Evolutionary conservation across 2,113 vertebrate species (phyloP), one percentile per base, ranked within the genome.

Genomic region (Laterallus jamaicensis): DNA sequence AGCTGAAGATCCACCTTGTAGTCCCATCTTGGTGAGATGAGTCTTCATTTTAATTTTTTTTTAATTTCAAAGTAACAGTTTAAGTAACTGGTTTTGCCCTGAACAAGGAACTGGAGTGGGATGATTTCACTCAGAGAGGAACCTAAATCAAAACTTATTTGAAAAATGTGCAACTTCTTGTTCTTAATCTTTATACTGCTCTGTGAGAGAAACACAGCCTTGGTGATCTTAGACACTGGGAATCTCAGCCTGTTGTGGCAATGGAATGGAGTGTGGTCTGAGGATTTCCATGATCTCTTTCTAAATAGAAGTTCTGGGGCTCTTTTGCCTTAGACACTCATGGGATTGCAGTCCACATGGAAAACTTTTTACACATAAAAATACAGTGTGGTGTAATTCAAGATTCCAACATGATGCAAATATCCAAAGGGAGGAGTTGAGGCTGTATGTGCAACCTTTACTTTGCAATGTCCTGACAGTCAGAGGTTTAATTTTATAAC

Each of bases 281-380:
- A 86, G n/a, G 25, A 76, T 56, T 13, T 73, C 18, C 25, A 56
- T 47, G 35, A 64, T 80, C 39, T 84, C 14, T 87, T 78, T 82
- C 60, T 69, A 64, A 88, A 60, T 31, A 76, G 31, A 17, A 28
- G 8, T 35, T 83, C 42, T 0, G 0, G 14, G 29, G 11, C 37
- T 91, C 16, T 76, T 86, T 75, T 82, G 10, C 49, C 18, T 25
- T 32, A 32, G 22, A 79, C 18, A 19, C 49, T 75, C 13, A 28
- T 63, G n/a, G 37, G 75, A 71, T 44, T 88, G 44, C 47, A 62
- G 32, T 67, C 54, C 26, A 77, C 11, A 9, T 35, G 42, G 62
- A 75, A 86, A 80, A 85, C 8, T 39, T 59, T 42, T 35, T 88
- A 29, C 9, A 31, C 28, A 52, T 69, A 69, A 85, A 88, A 86